Base-by-base conservation (phyloP, 2,797 vertebrate genomes). In the Eulemur coronatus region DNA sequence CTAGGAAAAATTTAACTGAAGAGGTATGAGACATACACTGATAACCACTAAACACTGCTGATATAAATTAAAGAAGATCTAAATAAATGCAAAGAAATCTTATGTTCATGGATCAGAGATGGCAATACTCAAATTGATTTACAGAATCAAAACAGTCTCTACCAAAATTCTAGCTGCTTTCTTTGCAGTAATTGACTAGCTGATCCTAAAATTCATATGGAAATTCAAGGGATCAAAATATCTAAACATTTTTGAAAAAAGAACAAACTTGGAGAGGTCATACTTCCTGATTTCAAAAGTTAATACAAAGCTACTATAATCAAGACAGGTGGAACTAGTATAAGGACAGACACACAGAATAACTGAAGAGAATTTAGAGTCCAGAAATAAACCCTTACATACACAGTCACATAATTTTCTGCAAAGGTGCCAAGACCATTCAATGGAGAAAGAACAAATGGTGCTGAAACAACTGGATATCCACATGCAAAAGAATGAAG, bases 141-240 rank as follows among this genome's bases (percentile, higher is more conserved):
- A 52, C 2, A 2, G 18, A 80, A 86, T 67, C n/a, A 79, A 63
- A 43, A 85, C 41, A 69, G 61, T 52, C 35, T 7, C 50, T 28
- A 35, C 24, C 67, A 82, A 96, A 94, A 89, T 46, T 15, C 33
- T 43, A 82, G 52, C 46, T 63, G 14, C 72, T 12, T 75, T 35
- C 33, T 87, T 84, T 52, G 13, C 22, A 93, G 69, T 93, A 69
- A 80, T 2, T 69, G 57, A 76, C 1, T 70, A 73, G 33, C 28
- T 75, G 33, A 91, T 76, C 30, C n/a, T 90, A 92, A 91, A 95
- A 92, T 57, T 67, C n/a, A 46, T n/a, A 84, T 24, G 3, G n/a
- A 89, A 78, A 88, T 82, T 30, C 22, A 88, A 92, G 5, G 61
- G 18, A 82, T 7, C 35, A 89, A 38, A 96, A 88, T 1, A 96